These are phyloP conservation scores for Ivindomyrus marchei DNA, from an alignment of 2,113 vertebrate genomes.

Conservation along the genomic window DNA sequence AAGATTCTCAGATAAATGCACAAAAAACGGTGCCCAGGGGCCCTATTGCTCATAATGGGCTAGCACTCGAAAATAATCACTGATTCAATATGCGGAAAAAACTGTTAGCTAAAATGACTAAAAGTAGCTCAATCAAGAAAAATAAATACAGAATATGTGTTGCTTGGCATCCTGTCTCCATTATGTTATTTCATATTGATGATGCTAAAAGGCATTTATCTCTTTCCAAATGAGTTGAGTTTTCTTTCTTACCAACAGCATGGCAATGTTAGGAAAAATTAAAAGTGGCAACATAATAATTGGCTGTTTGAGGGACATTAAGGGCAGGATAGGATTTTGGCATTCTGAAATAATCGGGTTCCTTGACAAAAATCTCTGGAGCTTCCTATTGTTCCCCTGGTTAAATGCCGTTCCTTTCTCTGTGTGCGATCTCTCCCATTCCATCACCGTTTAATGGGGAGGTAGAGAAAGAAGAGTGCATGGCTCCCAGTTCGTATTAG, in stretches of 20 bases:
- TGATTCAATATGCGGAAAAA: neutral
- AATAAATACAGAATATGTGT: neutral
- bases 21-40: neutral
- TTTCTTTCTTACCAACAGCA: neutral
- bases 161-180: neutral
- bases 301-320: conserved; percentile 4
- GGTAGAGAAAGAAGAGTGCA: neutral
- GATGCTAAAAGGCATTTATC: neutral
- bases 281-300: conserved; percentile 16
- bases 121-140: neutral
- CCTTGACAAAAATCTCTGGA: neutral
- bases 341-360: neutral
- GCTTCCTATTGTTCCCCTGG: neutral
- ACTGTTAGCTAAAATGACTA: neutral
- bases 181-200: neutral
- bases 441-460: neutral
- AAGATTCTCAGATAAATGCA: neutral
- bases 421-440: neutral
- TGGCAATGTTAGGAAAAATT: conserved; percentile 8
- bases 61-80: neutral
- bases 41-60: neutral
- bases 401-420: neutral
- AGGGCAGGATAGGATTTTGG: neutral
- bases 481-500: neutral
- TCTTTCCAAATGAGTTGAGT: conserved; percentile 2